phyloP scores from a whole-genome alignment of 2,888 invertebrate genomes.

The Pollenia amentaria region DNA sequence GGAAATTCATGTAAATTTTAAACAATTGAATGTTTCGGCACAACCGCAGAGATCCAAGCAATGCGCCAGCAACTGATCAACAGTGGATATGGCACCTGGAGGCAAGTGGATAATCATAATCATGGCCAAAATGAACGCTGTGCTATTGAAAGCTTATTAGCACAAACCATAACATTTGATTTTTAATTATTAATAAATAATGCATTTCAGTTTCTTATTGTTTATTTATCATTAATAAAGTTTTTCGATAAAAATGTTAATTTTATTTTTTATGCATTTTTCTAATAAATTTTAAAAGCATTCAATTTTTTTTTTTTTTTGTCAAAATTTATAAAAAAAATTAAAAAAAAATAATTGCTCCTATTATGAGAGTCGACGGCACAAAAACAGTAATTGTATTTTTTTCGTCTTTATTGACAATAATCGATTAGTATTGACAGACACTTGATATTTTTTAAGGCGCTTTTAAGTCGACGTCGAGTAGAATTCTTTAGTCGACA shows the following conservation, averaged over 20 bases:
- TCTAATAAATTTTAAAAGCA: neutral
- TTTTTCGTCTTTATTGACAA: too few species aligned
- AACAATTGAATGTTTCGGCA: neutral
- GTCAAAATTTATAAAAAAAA: neutral
- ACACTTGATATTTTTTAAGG: too few species aligned
- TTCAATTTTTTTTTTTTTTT: neutral
- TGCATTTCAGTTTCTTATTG: constrained; percentile 47
- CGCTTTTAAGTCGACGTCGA: too few species aligned
- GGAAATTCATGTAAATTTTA: neutral
- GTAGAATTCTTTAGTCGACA: too few species aligned
- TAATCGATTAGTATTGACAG: too few species aligned
- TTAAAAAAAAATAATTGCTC: too few species aligned
- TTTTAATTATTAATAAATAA: constrained; percentile 43
- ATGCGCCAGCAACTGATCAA: constrained; percentile 82
- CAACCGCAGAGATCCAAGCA: constrained; percentile 83
- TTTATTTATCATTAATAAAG: neutral
- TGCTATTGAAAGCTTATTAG: constrained; percentile 66
- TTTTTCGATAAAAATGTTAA: neutral
- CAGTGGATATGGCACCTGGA: constrained; percentile 82
- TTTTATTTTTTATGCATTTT: neutral
- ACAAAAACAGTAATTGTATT: too few species aligned
- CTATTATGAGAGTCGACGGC: too few species aligned
- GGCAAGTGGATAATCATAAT: constrained; percentile 82
- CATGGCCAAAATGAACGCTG: constrained; percentile 54
- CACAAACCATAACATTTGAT: constrained; percentile 68